phyloP scores from a whole-genome alignment of 1,140 invertebrate species.

The Diprion similis region DNA sequence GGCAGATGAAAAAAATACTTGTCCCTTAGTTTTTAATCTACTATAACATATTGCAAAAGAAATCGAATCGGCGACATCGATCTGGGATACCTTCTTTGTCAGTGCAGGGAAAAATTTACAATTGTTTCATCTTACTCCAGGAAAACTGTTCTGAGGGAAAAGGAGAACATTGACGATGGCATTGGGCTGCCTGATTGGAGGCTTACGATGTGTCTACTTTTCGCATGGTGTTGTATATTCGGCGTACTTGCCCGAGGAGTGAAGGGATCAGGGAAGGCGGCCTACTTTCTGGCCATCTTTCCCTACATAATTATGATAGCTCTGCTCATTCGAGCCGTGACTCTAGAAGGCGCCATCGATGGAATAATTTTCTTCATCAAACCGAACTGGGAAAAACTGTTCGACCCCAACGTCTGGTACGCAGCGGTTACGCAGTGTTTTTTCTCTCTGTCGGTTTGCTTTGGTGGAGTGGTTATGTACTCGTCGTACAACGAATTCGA shows the following conservation, averaged over 20 bases:
- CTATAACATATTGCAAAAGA: too few relatives aligned
- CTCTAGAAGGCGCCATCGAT: constrained; percentile 56
- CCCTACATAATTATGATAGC: constrained; percentile 71
- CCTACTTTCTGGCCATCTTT: constrained; percentile 72
- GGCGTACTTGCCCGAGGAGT: constrained; percentile 70
- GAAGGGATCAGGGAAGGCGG: constrained; percentile 60
- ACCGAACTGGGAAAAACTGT: constrained; percentile 70
- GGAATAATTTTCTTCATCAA: constrained; percentile 79
- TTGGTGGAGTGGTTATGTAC: constrained; percentile 75
- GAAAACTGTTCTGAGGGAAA: constrained; percentile 67
- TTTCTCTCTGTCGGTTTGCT: constrained; percentile 78
- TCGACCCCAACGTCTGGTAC: constrained; percentile 79
- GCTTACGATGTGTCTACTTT: constrained; percentile 66
- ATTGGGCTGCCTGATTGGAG: constrained; percentile 73
- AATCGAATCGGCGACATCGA: too few relatives aligned
- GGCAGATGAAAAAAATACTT: too few relatives aligned
- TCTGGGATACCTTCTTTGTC: neutral
- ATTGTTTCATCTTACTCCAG: constrained; percentile 47
- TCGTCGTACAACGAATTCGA: constrained; percentile 76
- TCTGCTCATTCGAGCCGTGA: constrained; percentile 66
- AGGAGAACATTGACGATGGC: constrained; percentile 67
- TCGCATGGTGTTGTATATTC: constrained; percentile 70
- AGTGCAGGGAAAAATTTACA: neutral
- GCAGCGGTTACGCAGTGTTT: constrained; percentile 83
- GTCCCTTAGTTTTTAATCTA: too few relatives aligned